phyloP scores from a whole-genome alignment of 1,140 invertebrate genomes.

The Bombus difficillimus region DNA sequence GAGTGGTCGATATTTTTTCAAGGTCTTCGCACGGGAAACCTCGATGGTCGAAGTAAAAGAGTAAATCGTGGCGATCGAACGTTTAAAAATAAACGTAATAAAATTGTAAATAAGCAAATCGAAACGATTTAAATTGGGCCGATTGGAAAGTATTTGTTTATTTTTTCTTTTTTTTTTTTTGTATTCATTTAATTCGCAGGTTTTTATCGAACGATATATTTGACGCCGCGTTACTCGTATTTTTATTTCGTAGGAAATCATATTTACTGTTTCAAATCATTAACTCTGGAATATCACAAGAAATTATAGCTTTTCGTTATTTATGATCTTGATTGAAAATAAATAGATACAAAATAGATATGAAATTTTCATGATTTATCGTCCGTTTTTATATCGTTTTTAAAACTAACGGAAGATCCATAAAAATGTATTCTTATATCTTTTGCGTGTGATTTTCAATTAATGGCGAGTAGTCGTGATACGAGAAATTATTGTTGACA shows the following conservation, averaged over 20 bases:
- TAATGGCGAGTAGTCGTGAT: not conserved
- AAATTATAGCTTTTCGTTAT: too few species aligned
- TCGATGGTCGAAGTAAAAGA: fast-evolving
- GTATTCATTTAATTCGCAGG: not conserved
- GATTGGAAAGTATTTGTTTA: not conserved
- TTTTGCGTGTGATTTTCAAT: not conserved
- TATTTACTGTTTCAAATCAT: not conserved
- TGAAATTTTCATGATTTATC: too few species aligned
- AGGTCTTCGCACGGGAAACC: not conserved
- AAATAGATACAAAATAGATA: too few species aligned
- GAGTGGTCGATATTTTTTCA: not conserved
- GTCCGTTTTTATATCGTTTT: too few species aligned
- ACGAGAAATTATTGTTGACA: not conserved
- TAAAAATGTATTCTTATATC: not conserved
- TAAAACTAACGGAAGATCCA: not conserved
- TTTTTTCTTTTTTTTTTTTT: not conserved
- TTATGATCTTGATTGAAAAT: too few species aligned
- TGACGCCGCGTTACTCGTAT: not conserved
- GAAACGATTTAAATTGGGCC: not conserved
- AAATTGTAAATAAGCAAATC: not conserved
- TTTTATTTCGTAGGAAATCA: not conserved
- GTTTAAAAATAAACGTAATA: not conserved
- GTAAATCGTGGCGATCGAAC: not conserved
- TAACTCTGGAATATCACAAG: not conserved
- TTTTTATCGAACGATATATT: not conserved